Evolutionary conservation across 2,113 vertebrate species (phyloP).

Genomic region (Mionectes macconnelli): DNA sequence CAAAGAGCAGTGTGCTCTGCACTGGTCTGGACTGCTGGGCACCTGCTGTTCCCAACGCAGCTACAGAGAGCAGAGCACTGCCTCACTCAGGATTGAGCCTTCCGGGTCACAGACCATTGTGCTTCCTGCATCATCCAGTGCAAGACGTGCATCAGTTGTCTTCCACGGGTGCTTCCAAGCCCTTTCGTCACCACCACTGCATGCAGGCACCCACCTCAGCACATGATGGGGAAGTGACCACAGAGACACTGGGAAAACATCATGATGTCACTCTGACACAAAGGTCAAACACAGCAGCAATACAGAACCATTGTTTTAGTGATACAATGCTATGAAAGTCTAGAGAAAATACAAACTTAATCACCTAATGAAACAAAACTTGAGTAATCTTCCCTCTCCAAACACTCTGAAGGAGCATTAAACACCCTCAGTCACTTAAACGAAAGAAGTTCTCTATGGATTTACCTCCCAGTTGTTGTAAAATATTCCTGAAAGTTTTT

Average conservation of each 20-base stretch:
- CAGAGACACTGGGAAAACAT: background rate
- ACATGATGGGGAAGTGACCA: fast-evolving
- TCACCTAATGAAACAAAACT: background rate
- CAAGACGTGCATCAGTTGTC: fast-evolving
- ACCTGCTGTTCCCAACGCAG: background rate
- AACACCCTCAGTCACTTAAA: background rate
- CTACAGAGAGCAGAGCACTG: background rate
- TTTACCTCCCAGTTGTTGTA: background rate
- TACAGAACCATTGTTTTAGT: background rate
- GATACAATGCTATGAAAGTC: background rate
- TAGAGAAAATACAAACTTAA: background rate
- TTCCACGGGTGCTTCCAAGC: background rate
- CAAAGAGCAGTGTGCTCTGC: background rate
- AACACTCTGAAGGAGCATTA: background rate
- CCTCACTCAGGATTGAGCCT: background rate
- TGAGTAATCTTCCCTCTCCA: background rate
- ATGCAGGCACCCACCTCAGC: background rate
- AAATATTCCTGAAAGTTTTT: background rate
- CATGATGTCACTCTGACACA: background rate
- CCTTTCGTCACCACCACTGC: background rate
- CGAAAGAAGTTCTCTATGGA: background rate
- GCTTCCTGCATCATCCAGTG: background rate
- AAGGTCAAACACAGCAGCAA: background rate
- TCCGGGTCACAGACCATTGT: fast-evolving
- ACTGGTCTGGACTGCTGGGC: background rate